These are phyloP conservation scores for Silurus aristotelis DNA, from an alignment of 2,797 vertebrate species.

Conservation along the genomic window DNA sequence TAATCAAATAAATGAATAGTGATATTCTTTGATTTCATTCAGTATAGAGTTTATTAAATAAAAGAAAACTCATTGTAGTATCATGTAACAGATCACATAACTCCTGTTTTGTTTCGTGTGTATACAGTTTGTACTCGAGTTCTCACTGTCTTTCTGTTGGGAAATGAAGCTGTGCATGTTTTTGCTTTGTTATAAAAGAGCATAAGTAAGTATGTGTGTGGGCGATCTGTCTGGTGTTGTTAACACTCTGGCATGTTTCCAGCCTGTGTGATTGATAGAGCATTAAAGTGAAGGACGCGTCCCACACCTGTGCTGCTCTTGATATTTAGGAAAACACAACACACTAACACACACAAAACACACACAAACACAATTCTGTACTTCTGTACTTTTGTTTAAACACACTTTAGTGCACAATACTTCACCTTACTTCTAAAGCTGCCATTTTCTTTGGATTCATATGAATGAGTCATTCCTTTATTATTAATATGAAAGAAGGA, in stretches of 20 bases:
- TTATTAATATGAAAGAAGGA: background rate
- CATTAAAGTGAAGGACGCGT: conserved; percentile 45
- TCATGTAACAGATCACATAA: background rate
- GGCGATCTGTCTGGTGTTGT: conserved; percentile 49
- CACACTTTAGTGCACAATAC: background rate
- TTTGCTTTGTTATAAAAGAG: conserved; percentile 4
- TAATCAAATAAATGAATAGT: background rate
- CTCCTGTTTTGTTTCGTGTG: background rate
- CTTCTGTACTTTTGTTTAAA: conserved; percentile 5
- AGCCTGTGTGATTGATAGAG: conserved; percentile 43
- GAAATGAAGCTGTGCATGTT: background rate
- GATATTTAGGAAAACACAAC: conserved; percentile 20
- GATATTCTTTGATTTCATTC: background rate
- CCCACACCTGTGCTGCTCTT: conserved; percentile 41
- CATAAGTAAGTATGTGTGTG: conserved; percentile 57
- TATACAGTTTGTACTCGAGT: background rate
- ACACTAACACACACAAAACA: background rate
- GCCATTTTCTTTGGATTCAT: background rate
- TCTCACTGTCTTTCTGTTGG: background rate
- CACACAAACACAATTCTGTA: background rate
- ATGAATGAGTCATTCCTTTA: background rate
- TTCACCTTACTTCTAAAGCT: background rate
- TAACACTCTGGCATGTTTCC: conserved; percentile 39
- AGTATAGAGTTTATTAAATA: background rate
- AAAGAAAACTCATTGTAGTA: background rate